These are phyloP conservation scores for Carposina sasakii DNA, from an alignment of 1,140 invertebrate species.

Conservation along the genomic window DNA sequence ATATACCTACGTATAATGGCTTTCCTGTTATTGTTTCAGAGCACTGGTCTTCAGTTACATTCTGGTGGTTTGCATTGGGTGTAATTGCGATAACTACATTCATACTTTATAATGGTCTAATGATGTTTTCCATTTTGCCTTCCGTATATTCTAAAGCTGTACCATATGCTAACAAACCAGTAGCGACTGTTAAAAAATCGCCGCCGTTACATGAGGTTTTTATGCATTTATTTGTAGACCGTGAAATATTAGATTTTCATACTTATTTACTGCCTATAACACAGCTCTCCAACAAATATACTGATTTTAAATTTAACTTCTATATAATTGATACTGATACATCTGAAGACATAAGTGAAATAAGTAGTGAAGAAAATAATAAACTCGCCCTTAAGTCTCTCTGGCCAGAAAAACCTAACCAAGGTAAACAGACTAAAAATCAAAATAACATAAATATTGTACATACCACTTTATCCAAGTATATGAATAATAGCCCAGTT, in stretches of 20 bases:
- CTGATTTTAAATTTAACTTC: slow-evolving; percentile 40
- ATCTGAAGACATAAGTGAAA: slow-evolving; percentile 14
- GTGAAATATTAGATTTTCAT: slow-evolving; percentile 29
- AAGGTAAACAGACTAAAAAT: slow-evolving; percentile 13
- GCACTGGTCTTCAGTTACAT: slow-evolving; percentile 44
- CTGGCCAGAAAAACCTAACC: slow-evolving; percentile 18
- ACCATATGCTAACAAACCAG: slow-evolving; percentile 8
- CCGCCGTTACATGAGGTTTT: slow-evolving; percentile 29
- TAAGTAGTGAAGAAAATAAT: slow-evolving; percentile 44
- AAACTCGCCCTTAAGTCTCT: slow-evolving; percentile 41
- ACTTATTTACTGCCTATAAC: slow-evolving; percentile 39
- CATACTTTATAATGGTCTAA: slow-evolving; percentile 50
- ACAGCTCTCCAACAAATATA: slow-evolving; percentile 36
- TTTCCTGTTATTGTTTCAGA: slow-evolving; percentile 41
- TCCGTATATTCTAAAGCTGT: slow-evolving; percentile 19
- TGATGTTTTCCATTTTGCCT: slow-evolving; percentile 36
- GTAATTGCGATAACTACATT: slow-evolving; percentile 51
- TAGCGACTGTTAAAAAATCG: slow-evolving; percentile 12
- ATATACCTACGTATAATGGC: neutral
- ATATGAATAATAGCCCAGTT: slow-evolving; percentile 44
- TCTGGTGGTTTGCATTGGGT: slow-evolving; percentile 55
- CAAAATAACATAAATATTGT: slow-evolving; percentile 31
- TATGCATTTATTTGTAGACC: slow-evolving; percentile 45
- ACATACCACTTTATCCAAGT: slow-evolving; percentile 33
- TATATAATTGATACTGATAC: slow-evolving; percentile 43